Evolutionary conservation across 1,140 invertebrate species (phyloP), one percentile per base, ranked within the genome.

Genomic region (Drosophila mojavensis): DNA sequence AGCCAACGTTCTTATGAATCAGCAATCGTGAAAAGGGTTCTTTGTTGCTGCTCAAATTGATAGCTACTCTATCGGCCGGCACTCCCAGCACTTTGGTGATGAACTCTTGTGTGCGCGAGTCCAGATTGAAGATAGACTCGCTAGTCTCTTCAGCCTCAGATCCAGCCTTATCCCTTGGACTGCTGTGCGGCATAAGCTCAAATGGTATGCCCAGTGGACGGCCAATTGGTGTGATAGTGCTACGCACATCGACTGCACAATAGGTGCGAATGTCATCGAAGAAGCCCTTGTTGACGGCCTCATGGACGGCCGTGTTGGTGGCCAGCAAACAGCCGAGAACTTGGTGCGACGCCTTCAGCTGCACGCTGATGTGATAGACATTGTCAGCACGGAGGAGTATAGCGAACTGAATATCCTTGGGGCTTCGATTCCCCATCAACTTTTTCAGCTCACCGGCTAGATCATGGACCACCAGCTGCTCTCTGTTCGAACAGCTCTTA

Each of bases 251-350:
- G 17, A 79, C 41, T 6, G 81, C 59, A 20, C 73, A 81, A 39
- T 79, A 91, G 28, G 90, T 91, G 6, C 74, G 62, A 36, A 91
- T 78, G 7, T 74, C 9, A 13, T 78, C 65, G 13, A 91, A 90
- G 3, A 91, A 13, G 13, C 73, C 60, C 13, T 39, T 5, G 5
- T 24, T 9, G 3, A 77, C 55, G n/a, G 85, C 90, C 41, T 78
- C 62, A 0, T 79, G 56, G 1, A 91, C 81, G 1, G 89, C 81
- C 1, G 4, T 15, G 6, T 73, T 75, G 10, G 26, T 86, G n/a
- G 41, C 78, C 28, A 84, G 54, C 6, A 91, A 15, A 24, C 76
- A 84, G 10, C 85, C 90, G 5, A 91, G 41, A 0, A 60, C 59
- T 10, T 26, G 10, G 0, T 73, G 77, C 0, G 74, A 76, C 2